phyloP scores from a whole-genome alignment of 2,797 vertebrate genomes.

The Acrossocheilus wenchowensis region DNA sequence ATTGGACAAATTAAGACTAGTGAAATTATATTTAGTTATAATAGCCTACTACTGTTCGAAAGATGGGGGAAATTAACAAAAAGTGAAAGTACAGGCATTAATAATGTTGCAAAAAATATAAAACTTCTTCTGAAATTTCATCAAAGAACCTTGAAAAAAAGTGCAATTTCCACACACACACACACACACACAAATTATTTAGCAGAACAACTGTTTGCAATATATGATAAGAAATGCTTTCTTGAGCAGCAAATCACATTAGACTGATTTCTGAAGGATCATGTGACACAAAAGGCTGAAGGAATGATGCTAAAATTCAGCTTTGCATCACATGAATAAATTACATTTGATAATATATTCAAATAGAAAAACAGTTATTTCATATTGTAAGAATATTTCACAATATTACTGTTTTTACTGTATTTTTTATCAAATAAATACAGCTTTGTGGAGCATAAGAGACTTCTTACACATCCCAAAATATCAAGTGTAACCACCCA shows the following conservation, averaged over 20 bases:
- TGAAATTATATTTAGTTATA: neutral
- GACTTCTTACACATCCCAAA: neutral
- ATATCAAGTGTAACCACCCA: neutral
- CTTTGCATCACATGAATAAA: neutral
- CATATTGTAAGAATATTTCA: neutral
- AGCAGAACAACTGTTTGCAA: neutral
- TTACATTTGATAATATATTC: neutral
- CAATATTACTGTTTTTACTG: neutral
- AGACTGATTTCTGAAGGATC: neutral
- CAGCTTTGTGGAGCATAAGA: neutral
- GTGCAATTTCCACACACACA: too few relatives aligned
- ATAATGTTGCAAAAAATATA: neutral
- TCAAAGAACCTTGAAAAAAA: neutral
- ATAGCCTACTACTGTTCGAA: neutral
- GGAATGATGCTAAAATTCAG: neutral
- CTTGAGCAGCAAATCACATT: neutral
- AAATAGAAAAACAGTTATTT: neutral
- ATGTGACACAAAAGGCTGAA: neutral
- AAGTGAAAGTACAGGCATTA: neutral
- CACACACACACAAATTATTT: too few relatives aligned
- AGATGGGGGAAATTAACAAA: neutral
- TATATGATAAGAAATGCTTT: neutral
- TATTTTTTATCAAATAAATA: neutral
- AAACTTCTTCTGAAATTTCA: neutral
- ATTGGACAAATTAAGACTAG: conserved; percentile 24